These are phyloP conservation scores for Euclidia mi DNA, from an alignment of 2,888 invertebrate genomes.

Conservation along the genomic window DNA sequence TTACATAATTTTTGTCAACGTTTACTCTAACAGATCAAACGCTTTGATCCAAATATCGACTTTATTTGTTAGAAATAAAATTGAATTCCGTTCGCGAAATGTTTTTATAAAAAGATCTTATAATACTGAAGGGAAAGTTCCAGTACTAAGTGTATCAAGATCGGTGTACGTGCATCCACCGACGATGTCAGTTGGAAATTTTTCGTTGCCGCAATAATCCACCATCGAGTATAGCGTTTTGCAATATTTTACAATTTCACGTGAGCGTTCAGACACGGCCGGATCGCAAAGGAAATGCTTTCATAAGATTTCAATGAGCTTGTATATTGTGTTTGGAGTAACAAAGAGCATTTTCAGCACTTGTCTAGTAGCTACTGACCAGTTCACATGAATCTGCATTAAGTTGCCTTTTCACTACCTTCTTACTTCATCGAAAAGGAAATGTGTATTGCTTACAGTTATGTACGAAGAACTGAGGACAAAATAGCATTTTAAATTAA, in stretches of 20 bases:
- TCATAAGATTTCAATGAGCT: slow-evolving; percentile 53
- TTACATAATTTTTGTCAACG: slow-evolving; percentile 58
- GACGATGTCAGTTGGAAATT: slow-evolving; percentile 86
- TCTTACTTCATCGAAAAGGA: too few relatives aligned
- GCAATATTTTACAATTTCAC: slow-evolving; percentile 81
- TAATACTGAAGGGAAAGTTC: slow-evolving; percentile 46
- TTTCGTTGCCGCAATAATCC: slow-evolving; percentile 87
- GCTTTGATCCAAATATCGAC: slow-evolving; percentile 41
- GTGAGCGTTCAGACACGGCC: slow-evolving; percentile 47
- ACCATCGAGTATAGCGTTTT: slow-evolving; percentile 71
- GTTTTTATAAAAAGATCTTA: slow-evolving; percentile 54
- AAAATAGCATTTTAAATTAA: too few relatives aligned
- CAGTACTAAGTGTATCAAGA: slow-evolving; percentile 85
- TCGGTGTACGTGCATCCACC: slow-evolving; percentile 85
- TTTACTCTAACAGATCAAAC: slow-evolving; percentile 39
- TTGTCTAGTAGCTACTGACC: slow-evolving; percentile 26
- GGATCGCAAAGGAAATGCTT: slow-evolving; percentile 52
- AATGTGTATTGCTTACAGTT: too few relatives aligned
- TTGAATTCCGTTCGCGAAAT: slow-evolving; percentile 33
- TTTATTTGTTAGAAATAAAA: slow-evolving; percentile 46
- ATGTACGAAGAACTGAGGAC: too few relatives aligned
- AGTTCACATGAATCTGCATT: slow-evolving; percentile 18
- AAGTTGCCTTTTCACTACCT: too few relatives aligned
- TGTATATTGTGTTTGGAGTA: slow-evolving; percentile 44
- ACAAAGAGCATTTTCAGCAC: slow-evolving; percentile 48